These are phyloP conservation scores for Ladona fulva DNA, from an alignment of 1,140 invertebrate species.

Conservation along the genomic window DNA sequence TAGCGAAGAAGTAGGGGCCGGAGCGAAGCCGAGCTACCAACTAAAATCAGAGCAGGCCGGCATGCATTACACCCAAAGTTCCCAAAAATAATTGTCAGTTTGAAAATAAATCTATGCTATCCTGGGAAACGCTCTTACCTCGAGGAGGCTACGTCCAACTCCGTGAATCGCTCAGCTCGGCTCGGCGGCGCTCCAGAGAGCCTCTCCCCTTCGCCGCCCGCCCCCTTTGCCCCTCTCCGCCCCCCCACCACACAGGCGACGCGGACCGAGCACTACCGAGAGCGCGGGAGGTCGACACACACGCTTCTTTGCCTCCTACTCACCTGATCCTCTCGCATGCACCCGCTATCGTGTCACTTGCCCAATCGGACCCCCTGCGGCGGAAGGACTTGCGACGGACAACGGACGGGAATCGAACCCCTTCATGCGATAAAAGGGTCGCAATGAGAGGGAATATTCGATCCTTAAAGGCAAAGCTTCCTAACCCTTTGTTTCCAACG, in stretches of 20 bases:
- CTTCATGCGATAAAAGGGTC: no score
- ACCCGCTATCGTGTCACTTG: background rate
- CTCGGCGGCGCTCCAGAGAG: constrained; percentile 16
- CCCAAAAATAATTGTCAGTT: constrained; percentile 26
- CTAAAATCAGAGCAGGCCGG: constrained; percentile 17
- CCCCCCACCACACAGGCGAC: background rate
- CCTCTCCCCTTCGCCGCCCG: background rate
- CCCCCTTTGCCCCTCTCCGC: constrained; percentile 11
- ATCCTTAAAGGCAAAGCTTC: no score
- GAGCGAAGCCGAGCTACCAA: constrained; percentile 17
- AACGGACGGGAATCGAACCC: no score
- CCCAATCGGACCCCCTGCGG: background rate
- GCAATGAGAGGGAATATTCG: no score
- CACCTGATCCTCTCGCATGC: background rate
- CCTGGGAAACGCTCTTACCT: constrained; percentile 24
- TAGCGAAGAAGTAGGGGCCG: constrained; percentile 12
- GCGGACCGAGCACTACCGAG: background rate
- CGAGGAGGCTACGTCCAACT: constrained; percentile 19
- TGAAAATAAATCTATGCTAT: constrained; percentile 25
- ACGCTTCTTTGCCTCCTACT: background rate
- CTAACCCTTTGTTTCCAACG: no score
- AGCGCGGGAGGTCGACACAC: constrained; percentile 5
- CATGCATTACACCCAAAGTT: constrained; percentile 23
- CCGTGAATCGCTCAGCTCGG: constrained; percentile 17
- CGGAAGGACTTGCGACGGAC: no score